A percentile compares a stretch with the other conserved stretches of the same genome.
These are phyloP conservation scores for Hemaris fuciformis DNA, from an alignment of 2,888 invertebrate genomes.

Conservation along the genomic window DNA sequence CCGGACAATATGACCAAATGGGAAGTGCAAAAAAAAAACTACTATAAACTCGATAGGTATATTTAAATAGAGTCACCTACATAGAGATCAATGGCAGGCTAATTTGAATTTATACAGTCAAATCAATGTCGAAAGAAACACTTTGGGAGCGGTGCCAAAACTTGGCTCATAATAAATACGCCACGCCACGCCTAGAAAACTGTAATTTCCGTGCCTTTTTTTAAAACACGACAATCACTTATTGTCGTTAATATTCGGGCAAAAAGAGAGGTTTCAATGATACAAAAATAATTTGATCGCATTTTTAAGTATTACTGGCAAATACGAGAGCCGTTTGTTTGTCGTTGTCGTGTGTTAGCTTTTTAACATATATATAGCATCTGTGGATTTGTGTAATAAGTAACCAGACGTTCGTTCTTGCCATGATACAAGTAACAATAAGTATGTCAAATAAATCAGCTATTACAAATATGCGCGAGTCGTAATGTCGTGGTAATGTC, in stretches of 20 bases:
- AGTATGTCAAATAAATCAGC: too few species aligned
- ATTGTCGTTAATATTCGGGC: neutral
- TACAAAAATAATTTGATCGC: too few species aligned
- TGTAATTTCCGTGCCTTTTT: neutral
- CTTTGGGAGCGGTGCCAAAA: conserved; percentile 13
- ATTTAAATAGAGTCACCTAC: conserved; percentile 11
- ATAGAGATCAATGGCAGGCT: conserved; percentile 12
- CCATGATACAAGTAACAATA: too few species aligned
- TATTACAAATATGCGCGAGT: too few species aligned
- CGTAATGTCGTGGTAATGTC: too few species aligned
- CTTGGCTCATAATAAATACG: neutral
- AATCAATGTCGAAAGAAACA: conserved; percentile 11
- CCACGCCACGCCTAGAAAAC: neutral
- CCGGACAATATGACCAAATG: neutral
- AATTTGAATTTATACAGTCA: conserved; percentile 5
- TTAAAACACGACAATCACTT: neutral
- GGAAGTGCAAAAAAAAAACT: neutral
- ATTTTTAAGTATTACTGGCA: too few species aligned
- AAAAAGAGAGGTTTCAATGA: neutral
- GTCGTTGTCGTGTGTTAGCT: too few species aligned
- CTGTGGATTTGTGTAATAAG: too few species aligned
- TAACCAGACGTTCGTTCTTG: too few species aligned
- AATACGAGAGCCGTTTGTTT: too few species aligned
- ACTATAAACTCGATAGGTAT: neutral
- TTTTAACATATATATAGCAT: too few species aligned